Evolutionary conservation across 1,140 invertebrate genomes (phyloP).

Genomic region (Eumaeus atala): DNA sequence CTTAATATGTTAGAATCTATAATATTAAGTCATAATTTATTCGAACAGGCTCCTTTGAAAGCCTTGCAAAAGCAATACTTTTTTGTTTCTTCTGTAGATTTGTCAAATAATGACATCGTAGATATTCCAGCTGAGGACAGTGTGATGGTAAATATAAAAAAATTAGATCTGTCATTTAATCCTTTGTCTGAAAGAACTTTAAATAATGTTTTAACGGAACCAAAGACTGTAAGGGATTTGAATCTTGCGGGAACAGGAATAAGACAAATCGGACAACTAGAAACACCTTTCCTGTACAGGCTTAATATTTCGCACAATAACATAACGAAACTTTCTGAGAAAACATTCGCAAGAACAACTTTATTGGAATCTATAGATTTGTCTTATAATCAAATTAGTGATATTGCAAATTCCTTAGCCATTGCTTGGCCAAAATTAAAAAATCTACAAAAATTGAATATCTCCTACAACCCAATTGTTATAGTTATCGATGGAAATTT

Average conservation of each 20-base stretch:
- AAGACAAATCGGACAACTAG: constrained; percentile 79
- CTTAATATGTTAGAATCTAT: constrained; percentile 88
- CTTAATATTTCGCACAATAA: constrained; percentile 89
- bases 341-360: constrained; percentile 84
- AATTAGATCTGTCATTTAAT: constrained; percentile 90
- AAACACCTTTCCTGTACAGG: constrained; percentile 88
- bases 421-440: constrained; percentile 80
- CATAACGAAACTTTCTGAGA: constrained; percentile 78
- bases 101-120: constrained; percentile 85
- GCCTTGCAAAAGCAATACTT: constrained; percentile 88
- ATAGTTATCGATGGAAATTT: constrained; percentile 84
- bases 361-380: constrained; percentile 86
- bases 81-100: constrained; percentile 84
- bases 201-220: constrained; percentile 86
- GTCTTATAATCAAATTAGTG: constrained; percentile 82
- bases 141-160: constrained; percentile 90
- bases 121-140: constrained; percentile 88
- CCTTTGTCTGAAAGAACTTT: constrained; percentile 84
- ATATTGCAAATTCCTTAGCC: constrained; percentile 74
- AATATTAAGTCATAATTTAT: constrained; percentile 85
- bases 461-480: constrained; percentile 86
- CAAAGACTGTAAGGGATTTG: constrained; percentile 88
- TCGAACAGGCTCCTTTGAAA: constrained; percentile 84
- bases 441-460: constrained; percentile 80
- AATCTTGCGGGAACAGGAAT: constrained; percentile 88